A percentile compares a stretch with the other conserved stretches of the same genome.
Conservation (phyloP, 2,113 vertebrate genomes). For the Atherinomorus stipes region DNA sequence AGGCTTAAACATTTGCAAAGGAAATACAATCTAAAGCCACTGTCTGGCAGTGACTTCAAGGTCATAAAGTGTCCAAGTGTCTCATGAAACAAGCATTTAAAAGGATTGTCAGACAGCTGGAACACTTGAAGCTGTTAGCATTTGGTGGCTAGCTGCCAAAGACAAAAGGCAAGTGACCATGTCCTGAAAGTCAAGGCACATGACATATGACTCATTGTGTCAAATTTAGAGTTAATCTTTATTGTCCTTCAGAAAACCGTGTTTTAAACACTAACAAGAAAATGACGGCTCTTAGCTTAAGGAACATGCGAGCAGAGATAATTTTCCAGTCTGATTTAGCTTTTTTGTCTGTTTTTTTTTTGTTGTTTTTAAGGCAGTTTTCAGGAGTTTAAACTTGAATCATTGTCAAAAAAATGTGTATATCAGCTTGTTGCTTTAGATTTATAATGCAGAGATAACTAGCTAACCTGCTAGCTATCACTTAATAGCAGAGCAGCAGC, state of each 20-base stretch:
- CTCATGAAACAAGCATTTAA: conserved; percentile 32
- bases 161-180: background rate
- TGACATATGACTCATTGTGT: background rate
- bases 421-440: background rate
- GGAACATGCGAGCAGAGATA: background rate
- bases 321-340: too few relatives aligned
- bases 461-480: background rate
- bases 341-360: background rate
- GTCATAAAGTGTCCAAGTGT: conserved; percentile 5
- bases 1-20: background rate
- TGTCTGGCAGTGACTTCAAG: background rate
- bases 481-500: background rate
- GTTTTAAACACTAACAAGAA: too few relatives aligned
- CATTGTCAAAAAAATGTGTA: background rate
- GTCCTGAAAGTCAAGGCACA: background rate
- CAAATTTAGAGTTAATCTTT: background rate
- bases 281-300: background rate
- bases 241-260: background rate
- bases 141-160: background rate
- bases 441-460: background rate
- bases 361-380: background rate
- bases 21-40: conserved; percentile 16
- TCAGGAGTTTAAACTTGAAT: too few relatives aligned
- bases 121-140: background rate
- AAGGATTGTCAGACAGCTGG: conserved; percentile 10